phyloP scores from a whole-genome alignment of 2,888 invertebrate species.

The Chrysomela aeneicollis region DNA sequence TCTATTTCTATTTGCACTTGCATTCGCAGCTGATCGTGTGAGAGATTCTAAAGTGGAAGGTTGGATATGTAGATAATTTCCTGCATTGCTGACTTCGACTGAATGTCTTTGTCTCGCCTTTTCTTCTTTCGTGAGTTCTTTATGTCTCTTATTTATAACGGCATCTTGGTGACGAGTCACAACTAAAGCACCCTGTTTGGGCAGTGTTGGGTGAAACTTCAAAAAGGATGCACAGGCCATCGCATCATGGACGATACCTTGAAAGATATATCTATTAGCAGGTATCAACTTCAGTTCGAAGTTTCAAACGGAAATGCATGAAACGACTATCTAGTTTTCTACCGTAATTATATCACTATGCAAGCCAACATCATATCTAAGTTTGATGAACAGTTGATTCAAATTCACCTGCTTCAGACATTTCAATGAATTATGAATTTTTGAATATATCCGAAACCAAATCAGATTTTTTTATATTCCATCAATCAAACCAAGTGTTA shows the following conservation, averaged over 20 bases:
- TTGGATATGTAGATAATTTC: constrained; percentile 79
- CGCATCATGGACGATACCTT: constrained; percentile 93
- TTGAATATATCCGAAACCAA: too few species aligned
- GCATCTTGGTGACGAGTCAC: constrained; percentile 68
- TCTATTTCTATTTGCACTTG: constrained; percentile 73
- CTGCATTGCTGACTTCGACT: constrained; percentile 78
- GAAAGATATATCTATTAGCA: too few species aligned
- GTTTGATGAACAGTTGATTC: too few species aligned
- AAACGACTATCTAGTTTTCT: too few species aligned
- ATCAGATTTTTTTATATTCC: too few species aligned
- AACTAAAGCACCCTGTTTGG: constrained; percentile 80
- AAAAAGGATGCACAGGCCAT: constrained; percentile 97
- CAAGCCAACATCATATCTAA: too few species aligned
- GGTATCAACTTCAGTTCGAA: too few species aligned
- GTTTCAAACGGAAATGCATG: too few species aligned
- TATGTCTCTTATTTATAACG: constrained; percentile 60
- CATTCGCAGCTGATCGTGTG: constrained; percentile 80
- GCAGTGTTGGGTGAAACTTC: constrained; percentile 88
- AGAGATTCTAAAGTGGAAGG: constrained; percentile 80
- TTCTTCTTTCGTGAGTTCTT: constrained; percentile 67
- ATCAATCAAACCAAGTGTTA: too few species aligned
- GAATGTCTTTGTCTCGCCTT: constrained; percentile 83
- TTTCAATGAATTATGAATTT: too few species aligned
- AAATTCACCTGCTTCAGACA: too few species aligned
- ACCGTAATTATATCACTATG: too few species aligned